A percentile compares a stretch with the other conserved stretches of the same genome.
Evolutionary conservation across 2,888 invertebrate genomes (phyloP).

Genomic region (Dione juno): DNA sequence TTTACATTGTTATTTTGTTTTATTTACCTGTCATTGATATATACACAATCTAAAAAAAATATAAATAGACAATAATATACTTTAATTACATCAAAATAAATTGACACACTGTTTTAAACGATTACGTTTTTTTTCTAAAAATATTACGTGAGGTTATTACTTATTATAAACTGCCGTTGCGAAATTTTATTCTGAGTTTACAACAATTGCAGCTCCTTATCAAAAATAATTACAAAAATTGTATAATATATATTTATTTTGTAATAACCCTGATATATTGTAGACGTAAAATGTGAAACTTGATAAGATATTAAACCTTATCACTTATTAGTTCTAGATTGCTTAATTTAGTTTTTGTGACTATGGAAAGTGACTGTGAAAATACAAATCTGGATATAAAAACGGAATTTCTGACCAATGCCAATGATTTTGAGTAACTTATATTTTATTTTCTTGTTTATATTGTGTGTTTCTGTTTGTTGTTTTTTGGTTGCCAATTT

Average conservation of each 20-base stretch:
- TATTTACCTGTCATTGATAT: too few relatives aligned
- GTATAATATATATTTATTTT: constrained; percentile 32
- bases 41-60: too few relatives aligned
- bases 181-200: background rate
- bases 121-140: background rate
- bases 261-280: constrained; percentile 28
- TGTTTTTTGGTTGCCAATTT: background rate
- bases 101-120: background rate
- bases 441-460: constrained; percentile 15
- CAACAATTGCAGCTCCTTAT: constrained; percentile 24
- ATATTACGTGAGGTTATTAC: background rate
- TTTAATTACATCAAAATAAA: constrained; percentile 5
- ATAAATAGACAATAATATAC: too few relatives aligned
- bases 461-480: background rate
- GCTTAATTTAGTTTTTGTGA: constrained; percentile 41
- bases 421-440: constrained; percentile 66
- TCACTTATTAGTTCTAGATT: constrained; percentile 41
- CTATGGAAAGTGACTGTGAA: constrained; percentile 68
- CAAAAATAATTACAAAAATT: constrained; percentile 26
- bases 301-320: constrained; percentile 43
- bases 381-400: constrained; percentile 58
- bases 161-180: background rate
- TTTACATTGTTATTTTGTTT: too few relatives aligned
- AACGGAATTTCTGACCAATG: constrained; percentile 58
- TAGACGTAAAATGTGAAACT: constrained; percentile 23